phyloP scores from a whole-genome alignment of 1,140 invertebrate genomes.

The Trissolcus basalis region DNA sequence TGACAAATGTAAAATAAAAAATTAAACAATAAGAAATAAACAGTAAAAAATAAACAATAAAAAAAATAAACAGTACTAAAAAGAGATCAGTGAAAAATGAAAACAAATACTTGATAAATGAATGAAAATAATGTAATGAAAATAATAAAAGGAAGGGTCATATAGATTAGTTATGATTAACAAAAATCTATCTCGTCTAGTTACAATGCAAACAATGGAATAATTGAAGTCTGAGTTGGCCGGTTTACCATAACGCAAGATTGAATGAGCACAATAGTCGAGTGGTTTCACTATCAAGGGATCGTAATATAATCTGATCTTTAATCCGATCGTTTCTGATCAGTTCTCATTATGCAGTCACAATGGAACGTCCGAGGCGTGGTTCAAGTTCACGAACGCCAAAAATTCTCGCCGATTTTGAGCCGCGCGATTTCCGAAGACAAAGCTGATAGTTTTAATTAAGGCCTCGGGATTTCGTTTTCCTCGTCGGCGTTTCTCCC shows the following conservation, averaged over 20 bases:
- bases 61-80: no score
- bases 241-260: slow-evolving; percentile 5
- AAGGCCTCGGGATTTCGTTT: slow-evolving; percentile 22
- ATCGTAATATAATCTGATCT: slow-evolving; percentile 44
- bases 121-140: no score
- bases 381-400: slow-evolving; percentile 25
- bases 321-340: slow-evolving; percentile 43
- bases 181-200: background rate
- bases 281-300: slow-evolving; percentile 39
- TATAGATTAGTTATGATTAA: no score
- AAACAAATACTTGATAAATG: no score
- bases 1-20: no score
- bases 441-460: no score
- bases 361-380: slow-evolving; percentile 11
- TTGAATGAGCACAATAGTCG: slow-evolving; percentile 48
- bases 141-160: no score
- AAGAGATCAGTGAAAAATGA: no score
- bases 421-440: no score
- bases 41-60: no score
- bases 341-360: slow-evolving; percentile 12
- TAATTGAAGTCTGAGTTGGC: slow-evolving; percentile 22
- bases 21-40: no score
- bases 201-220: slow-evolving; percentile 24
- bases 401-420: background rate
- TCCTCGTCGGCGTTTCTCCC: slow-evolving; percentile 25